These are phyloP conservation scores for Ceramica pisi DNA, from an alignment of 2,888 invertebrate species.

Conservation along the genomic window DNA sequence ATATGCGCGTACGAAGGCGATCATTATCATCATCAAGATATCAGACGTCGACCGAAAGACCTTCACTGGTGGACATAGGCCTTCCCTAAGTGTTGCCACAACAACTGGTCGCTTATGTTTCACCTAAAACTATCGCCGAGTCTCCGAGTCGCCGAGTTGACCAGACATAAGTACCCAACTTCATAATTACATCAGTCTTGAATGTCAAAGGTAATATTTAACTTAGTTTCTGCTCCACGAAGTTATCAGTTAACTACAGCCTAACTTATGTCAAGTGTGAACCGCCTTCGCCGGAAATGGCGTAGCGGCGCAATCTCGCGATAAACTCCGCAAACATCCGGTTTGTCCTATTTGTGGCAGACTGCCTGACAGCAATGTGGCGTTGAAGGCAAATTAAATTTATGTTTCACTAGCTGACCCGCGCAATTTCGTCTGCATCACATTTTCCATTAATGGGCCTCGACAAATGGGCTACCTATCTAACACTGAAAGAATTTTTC, in stretches of 20 bases:
- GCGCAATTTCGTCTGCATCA: no score
- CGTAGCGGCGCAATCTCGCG: conserved; percentile 39
- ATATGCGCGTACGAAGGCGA: no score
- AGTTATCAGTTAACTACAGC: conserved; percentile 13
- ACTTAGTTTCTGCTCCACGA: conserved; percentile 21
- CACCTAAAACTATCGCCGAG: neutral
- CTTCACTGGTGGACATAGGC: no score
- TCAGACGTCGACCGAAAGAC: no score
- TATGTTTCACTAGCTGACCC: no score
- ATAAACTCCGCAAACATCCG: conserved; percentile 34
- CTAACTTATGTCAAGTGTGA: conserved; percentile 15
- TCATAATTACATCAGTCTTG: conserved; percentile 3
- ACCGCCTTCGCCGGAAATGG: conserved; percentile 35
- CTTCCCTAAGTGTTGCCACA: no score
- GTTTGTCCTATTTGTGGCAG: conserved; percentile 24
- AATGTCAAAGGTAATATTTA: conserved; percentile 18
- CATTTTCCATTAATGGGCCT: no score
- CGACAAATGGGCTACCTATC: no score
- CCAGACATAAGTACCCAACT: neutral
- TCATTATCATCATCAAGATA: no score
- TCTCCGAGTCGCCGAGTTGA: no score
- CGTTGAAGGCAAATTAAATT: neutral
- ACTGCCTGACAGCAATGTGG: conserved; percentile 2
- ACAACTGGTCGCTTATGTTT: no score
- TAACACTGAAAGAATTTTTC: no score